Evolutionary conservation across 2,888 invertebrate species (phyloP).

Genomic region (Alcis repandata): DNA sequence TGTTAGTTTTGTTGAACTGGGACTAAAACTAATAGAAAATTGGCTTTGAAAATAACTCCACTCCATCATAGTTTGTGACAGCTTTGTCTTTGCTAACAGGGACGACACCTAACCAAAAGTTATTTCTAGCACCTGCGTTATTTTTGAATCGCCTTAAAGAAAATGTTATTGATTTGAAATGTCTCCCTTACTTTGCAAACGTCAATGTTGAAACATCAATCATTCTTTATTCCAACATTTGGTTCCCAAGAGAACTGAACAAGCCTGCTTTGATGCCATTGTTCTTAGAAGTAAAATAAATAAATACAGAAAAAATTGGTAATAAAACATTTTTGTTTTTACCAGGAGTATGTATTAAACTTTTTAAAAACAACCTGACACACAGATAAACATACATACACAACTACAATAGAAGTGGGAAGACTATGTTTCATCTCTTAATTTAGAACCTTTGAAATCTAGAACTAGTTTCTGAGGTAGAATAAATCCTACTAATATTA

Average conservation of each 20-base stretch:
- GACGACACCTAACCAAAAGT: background rate
- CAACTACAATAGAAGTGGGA: too few species aligned
- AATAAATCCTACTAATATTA: too few species aligned
- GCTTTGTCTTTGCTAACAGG: constrained; percentile 10
- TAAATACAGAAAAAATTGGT: background rate
- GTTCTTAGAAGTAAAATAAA: constrained; percentile 52
- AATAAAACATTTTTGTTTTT: too few species aligned
- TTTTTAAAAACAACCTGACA: too few species aligned
- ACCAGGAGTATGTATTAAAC: too few species aligned
- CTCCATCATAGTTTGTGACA: constrained; percentile 9
- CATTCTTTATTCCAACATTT: constrained; percentile 69
- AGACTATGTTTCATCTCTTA: too few species aligned
- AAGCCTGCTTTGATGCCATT: constrained; percentile 57
- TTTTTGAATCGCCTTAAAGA: constrained; percentile 9
- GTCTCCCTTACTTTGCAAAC: constrained; percentile 65
- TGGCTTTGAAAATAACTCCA: background rate
- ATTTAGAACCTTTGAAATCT: too few species aligned
- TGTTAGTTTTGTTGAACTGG: background rate
- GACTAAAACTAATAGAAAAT: background rate
- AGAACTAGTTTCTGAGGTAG: too few species aligned
- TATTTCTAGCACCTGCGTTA: constrained; percentile 3
- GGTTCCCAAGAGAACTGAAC: constrained; percentile 65
- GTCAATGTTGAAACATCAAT: constrained; percentile 72
- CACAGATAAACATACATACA: too few species aligned
- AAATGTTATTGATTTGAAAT: constrained; percentile 57